These are phyloP conservation scores for Petrocephalus microphthalmus DNA, from an alignment of 2,113 vertebrate species.

Conservation along the genomic window DNA sequence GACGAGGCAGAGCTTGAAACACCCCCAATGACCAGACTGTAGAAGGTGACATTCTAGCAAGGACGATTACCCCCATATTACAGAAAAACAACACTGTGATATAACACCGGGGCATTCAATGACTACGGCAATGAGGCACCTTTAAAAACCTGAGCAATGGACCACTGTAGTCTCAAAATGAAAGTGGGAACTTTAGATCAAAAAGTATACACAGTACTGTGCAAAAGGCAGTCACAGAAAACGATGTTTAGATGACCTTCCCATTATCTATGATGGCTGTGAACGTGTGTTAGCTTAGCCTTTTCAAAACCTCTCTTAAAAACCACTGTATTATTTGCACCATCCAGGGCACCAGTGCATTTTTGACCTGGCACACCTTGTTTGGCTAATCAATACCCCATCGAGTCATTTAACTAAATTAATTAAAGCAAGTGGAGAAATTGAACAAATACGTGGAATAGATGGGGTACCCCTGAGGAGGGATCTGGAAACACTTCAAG, in stretches of 20 bases:
- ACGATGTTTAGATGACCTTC: background rate
- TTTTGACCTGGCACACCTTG: background rate
- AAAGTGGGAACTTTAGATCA: background rate
- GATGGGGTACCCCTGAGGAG: background rate
- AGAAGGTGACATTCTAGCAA: background rate
- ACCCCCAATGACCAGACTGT: background rate
- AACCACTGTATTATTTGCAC: background rate
- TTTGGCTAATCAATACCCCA: background rate
- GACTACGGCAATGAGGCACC: background rate
- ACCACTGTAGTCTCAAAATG: background rate
- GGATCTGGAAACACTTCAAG: background rate
- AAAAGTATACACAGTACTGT: background rate
- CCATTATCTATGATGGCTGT: background rate
- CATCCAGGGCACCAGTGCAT: background rate
- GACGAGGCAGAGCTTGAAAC: background rate
- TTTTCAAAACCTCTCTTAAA: background rate
- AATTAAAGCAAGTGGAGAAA: background rate
- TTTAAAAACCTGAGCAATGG: background rate
- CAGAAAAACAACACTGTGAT: conserved; percentile 5
- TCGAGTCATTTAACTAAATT: background rate
- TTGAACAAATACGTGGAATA: background rate
- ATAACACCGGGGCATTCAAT: background rate
- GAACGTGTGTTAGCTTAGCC: background rate
- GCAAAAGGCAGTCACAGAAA: background rate
- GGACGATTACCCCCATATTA: background rate